Evolutionary conservation across 2,888 invertebrate species (phyloP), one percentile per base, ranked within the genome.

Genomic region (Perithous albicinctus): DNA sequence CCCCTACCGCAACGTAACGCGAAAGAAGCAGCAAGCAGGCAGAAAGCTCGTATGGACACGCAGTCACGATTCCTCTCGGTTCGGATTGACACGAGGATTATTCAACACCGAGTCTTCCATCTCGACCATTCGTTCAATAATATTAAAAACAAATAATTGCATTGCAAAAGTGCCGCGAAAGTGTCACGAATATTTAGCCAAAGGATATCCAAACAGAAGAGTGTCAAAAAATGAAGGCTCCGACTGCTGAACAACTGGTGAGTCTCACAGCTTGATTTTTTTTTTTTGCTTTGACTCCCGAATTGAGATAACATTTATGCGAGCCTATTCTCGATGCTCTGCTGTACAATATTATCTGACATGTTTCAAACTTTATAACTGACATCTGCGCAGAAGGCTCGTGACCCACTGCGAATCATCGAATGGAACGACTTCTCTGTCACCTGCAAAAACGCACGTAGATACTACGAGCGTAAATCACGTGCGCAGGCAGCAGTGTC

Each of bases 211-310:
- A 26, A 12, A 29, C 20, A 1, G 32, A 32, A 35, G 15, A 38
- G n/a, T 48, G 4, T n/a, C n/a, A 48, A 56, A 26, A 67, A 54
- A 88, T 88, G 85, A 87, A 80, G 74, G 73, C 48, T 46, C 81
- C 84, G 10, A 85, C 83, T 20, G 67, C 83, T 18, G 85, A 87
- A 6, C 81, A 85, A 78, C 80, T 84, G 59, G 87, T 87, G 80
- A 87, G 87, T 87, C 69, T 64, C 20, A 15, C 12, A 32, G 4
- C 10, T 32, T 48, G 12, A 51, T 48, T 46, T 67, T 32, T 67
- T 48, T 46, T 67, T 32, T 4, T 10, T 7, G n/a, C 23, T 46
- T 38, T 26, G 69, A 38, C 63, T 78, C 64, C 64, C 56, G 56
- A 70, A 38, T 63, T 69, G 51, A 63, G 12, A 63, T 26, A 51